Evolutionary conservation across 2,888 invertebrate genomes (phyloP).

Genomic region (Patella ulyssiponensis): DNA sequence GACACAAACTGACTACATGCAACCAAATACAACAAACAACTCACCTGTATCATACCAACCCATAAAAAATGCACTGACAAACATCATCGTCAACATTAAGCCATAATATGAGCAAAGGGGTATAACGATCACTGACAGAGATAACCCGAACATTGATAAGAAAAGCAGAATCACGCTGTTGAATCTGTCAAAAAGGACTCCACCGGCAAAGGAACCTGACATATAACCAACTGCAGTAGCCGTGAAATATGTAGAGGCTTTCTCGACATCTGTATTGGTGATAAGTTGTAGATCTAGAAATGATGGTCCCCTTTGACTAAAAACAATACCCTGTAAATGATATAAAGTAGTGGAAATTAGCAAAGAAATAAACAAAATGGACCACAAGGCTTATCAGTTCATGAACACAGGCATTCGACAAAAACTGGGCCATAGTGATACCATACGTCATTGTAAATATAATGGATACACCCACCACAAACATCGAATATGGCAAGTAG

Average conservation of each 20-base stretch:
- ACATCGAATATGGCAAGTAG: no score
- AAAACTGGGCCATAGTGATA: no score
- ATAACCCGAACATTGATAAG: constrained; percentile 65
- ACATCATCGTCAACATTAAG: constrained; percentile 59
- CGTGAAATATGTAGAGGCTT: constrained; percentile 69
- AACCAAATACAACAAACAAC: not conserved
- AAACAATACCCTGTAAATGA: constrained; percentile 67
- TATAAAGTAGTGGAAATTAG: no score
- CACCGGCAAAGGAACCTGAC: constrained; percentile 67
- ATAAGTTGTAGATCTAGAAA: constrained; percentile 68
- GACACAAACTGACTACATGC: no score
- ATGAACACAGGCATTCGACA: no score
- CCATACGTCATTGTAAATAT: no score
- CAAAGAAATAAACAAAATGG: no score
- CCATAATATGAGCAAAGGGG: constrained; percentile 69
- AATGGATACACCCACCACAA: no score
- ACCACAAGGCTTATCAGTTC: no score
- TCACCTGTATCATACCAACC: constrained; percentile 63
- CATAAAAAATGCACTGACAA: constrained; percentile 65
- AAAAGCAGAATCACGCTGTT: constrained; percentile 33
- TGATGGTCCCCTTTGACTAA: constrained; percentile 72
- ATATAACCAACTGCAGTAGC: constrained; percentile 70
- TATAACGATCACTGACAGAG: constrained; percentile 64
- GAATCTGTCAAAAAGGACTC: constrained; percentile 56
- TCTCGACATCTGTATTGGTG: constrained; percentile 58